phyloP scores from a whole-genome alignment of 2,888 invertebrate genomes.

The Plutella xylostella region DNA sequence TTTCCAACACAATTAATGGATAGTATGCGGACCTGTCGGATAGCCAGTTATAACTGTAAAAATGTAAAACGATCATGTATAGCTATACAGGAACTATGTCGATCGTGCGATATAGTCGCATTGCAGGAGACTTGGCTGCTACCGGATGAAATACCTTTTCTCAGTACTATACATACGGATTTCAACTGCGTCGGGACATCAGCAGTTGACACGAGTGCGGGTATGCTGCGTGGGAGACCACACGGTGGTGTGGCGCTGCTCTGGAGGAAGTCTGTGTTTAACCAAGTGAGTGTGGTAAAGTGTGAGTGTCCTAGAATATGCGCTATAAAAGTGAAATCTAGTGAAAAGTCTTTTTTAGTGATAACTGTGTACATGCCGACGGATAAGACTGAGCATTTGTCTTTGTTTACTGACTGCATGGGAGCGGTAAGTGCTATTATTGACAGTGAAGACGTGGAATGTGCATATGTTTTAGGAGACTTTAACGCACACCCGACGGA shows the following conservation, averaged over 20 bases:
- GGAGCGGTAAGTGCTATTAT: slow-evolving; percentile 1
- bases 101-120: not conserved
- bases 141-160: not conserved
- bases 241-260: not conserved
- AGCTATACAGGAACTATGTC: too few relatives aligned
- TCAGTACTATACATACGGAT: not conserved
- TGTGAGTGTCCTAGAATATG: slow-evolving; percentile 8
- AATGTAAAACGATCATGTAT: too few relatives aligned
- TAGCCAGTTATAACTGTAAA: too few relatives aligned
- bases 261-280: not conserved
- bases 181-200: not conserved
- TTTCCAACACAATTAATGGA: too few relatives aligned
- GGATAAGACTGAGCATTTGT: slow-evolving; percentile 6
- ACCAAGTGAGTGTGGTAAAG: not conserved
- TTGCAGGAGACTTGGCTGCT: not conserved
- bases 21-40: too few relatives aligned
- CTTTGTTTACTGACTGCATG: not conserved
- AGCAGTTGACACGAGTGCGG: not conserved
- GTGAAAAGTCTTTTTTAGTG: slow-evolving; percentile 1
- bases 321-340: slow-evolving; percentile 4
- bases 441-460: not conserved
- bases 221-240: too few relatives aligned
- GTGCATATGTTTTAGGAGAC: not conserved
- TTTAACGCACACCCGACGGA: not conserved
- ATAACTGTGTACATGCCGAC: slow-evolving; percentile 12